Evolutionary conservation across 2,888 invertebrate genomes (phyloP).

Genomic region (Drosophila vallismaia): DNA sequence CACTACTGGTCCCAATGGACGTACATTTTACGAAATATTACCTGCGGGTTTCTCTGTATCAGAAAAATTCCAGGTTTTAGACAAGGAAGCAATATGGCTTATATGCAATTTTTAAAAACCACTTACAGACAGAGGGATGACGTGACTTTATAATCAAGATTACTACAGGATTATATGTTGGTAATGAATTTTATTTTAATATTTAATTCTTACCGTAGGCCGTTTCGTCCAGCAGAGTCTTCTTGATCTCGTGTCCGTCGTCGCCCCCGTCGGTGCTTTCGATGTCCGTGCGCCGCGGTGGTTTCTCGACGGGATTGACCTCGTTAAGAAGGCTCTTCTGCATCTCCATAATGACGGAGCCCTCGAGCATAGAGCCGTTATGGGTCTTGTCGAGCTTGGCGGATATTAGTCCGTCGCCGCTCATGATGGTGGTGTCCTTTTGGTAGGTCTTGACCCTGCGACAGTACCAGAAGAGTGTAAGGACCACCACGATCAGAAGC

Average conservation of each 20-base stretch:
- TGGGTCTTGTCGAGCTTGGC: conserved; percentile 85
- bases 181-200: background rate
- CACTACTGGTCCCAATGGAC: no score
- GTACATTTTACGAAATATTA: no score
- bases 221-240: conserved; percentile 92
- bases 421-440: conserved; percentile 84
- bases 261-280: conserved; percentile 90
- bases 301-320: conserved; percentile 93
- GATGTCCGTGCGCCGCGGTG: conserved; percentile 90
- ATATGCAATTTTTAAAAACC: no score
- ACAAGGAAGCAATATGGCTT: no score
- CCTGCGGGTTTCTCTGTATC: no score
- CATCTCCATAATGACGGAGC: conserved; percentile 91
- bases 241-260: conserved; percentile 92
- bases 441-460: conserved; percentile 85
- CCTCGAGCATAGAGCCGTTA: conserved; percentile 89
- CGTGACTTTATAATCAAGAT: no score
- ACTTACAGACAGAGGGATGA: no score
- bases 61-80: no score
- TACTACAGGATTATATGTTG: background rate
- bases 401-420: conserved; percentile 82
- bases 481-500: conserved; percentile 85
- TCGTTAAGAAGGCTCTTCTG: conserved; percentile 93
- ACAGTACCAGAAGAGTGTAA: conserved; percentile 85
- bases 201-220: conserved; percentile 92